Conservation (phyloP, 2,888 invertebrate species). For the Deilephila elpenor region DNA sequence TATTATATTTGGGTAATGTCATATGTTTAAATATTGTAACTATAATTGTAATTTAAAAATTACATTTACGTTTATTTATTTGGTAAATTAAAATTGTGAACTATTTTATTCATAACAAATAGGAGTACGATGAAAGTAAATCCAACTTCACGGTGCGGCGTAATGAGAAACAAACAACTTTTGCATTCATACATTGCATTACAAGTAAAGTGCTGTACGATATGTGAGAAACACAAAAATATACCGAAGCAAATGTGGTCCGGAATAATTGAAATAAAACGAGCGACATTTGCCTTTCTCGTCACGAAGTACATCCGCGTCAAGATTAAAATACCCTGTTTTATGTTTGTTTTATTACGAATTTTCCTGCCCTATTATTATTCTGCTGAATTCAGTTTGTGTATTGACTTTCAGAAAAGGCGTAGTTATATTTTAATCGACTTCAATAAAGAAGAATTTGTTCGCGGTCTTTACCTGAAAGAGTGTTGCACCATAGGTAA, state of each 20-base stretch:
- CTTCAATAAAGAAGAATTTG: too few relatives aligned
- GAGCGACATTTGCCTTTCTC: constrained; percentile 57
- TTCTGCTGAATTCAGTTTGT: constrained; percentile 6
- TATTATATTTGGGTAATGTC: too few relatives aligned
- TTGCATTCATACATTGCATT: constrained; percentile 5
- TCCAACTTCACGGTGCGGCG: neutral
- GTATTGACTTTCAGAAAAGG: neutral
- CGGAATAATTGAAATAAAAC: constrained; percentile 52
- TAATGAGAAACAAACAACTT: neutral
- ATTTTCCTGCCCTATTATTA: constrained; percentile 41
- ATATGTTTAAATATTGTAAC: too few relatives aligned
- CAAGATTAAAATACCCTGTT: constrained; percentile 55
- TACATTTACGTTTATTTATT: too few relatives aligned
- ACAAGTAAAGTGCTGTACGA: constrained; percentile 25
- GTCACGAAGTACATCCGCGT: constrained; percentile 61
- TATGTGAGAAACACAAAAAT: constrained; percentile 45
- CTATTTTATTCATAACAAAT: neutral
- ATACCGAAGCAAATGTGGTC: constrained; percentile 51
- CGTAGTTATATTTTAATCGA: neutral
- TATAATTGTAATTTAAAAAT: too few relatives aligned
- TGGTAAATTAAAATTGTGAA: too few relatives aligned
- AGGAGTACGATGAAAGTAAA: neutral
- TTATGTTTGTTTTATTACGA: constrained; percentile 51
- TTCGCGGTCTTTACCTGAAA: too few relatives aligned
- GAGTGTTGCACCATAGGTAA: too few relatives aligned